Base-by-base conservation (phyloP, 2,888 invertebrate species). In the Mimas tiliae region DNA sequence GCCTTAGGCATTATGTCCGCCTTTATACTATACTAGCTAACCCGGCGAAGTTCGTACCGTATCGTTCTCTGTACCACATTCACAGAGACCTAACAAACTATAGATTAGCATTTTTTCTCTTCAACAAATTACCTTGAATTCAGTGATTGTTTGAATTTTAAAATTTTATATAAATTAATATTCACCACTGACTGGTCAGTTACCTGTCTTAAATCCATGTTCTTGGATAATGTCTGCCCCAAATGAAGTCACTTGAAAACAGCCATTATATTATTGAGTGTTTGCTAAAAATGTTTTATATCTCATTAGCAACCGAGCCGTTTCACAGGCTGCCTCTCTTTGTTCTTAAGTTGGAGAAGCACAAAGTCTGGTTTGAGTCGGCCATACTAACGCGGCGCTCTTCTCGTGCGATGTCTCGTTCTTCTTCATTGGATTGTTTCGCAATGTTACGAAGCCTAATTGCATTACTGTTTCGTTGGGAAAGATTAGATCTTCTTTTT, bases 281-380 rank as follows among this genome's bases (percentile, higher is more conserved):
- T 77, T n/a, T n/a, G n/a, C 73, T 75, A 6, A 78, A 65, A 77
- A 72, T 74, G 73, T 76, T 66, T 69, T 58, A 63, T 73, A 78
- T 45, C 21, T 45, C 79, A 70, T 78, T 79, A 69, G 74, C 68
- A 78, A 77, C 75, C 73, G 50, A 77, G 77, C 73, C 42, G 78
- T 78, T 78, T 76, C 69, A 75, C 76, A 74, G 74, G 76, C 77
- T 77, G 75, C 75, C 51, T 75, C 73, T 34, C 70, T 76, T 76
- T 76, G 73, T 73, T 78, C 73, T 73, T 48, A 74, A 73, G 74
- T 65, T 75, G 75, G 75, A 73, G 71, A 76, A 75, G 74, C 76
- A 74, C 70, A 72, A 76, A 76, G 69, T 77, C n/a, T n/a, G n/a
- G n/a, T n/a, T n/a, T n/a, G n/a, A n/a, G n/a, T 66, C 71, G 62